A percentile compares a stretch with the other conserved stretches of the same genome.
phyloP scores from a whole-genome alignment of 1,140 invertebrate species.

The Dryas iulia region DNA sequence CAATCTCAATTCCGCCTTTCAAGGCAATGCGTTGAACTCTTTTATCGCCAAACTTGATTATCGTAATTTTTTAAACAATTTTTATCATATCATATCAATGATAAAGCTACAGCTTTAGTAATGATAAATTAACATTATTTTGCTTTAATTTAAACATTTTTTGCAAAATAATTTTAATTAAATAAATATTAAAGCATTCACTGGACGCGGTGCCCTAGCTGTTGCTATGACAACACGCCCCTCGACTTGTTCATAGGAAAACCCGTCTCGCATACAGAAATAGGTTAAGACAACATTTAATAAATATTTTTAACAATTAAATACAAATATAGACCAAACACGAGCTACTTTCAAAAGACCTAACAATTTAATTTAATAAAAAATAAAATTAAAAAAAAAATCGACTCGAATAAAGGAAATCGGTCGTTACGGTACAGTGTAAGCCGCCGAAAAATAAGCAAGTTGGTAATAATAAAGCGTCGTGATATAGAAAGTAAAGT shows the following conservation, averaged over 20 bases:
- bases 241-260: constrained; percentile 47
- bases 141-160: neutral
- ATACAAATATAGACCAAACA: neutral
- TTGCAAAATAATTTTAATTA: neutral
- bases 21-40: constrained; percentile 35
- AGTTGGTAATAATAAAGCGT: constrained; percentile 45
- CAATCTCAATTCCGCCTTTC: constrained; percentile 31
- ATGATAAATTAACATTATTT: neutral
- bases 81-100: constrained; percentile 10
- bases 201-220: constrained; percentile 62
- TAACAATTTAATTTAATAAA: neutral
- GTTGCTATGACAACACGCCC: constrained; percentile 62
- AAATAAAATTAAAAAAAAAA: neutral
- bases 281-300: neutral
- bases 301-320: neutral
- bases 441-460: constrained; percentile 18
- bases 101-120: neutral
- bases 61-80: constrained; percentile 15
- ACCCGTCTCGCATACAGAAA: constrained; percentile 25
- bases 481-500: constrained; percentile 74
- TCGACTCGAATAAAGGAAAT: neutral
- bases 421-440: constrained; percentile 3
- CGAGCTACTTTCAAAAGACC: neutral
- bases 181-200: constrained; percentile 17
- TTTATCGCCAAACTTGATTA: constrained; percentile 24